Evolutionary conservation across 2,888 invertebrate species (phyloP).

Genomic region (Pyralis farinalis): DNA sequence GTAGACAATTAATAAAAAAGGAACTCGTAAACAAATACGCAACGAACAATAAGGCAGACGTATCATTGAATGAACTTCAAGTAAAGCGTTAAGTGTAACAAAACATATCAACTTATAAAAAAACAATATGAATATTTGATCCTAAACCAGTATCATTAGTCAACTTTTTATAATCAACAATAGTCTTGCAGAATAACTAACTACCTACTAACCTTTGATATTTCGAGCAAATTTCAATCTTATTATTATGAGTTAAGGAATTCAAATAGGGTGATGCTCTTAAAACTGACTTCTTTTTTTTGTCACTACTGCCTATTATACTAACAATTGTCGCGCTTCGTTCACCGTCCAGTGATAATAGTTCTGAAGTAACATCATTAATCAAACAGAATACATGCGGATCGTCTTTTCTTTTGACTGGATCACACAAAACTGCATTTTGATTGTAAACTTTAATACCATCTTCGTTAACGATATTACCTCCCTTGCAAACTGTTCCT

Average conservation of each 20-base stretch:
- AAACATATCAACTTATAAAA: slow-evolving; percentile 59
- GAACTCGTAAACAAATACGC: slow-evolving; percentile 28
- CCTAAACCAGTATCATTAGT: slow-evolving; percentile 78
- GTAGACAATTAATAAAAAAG: slow-evolving; percentile 10
- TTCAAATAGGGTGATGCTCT: background rate
- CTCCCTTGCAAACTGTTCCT: slow-evolving; percentile 26
- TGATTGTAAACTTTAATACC: slow-evolving; percentile 63
- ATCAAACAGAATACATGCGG: slow-evolving; percentile 66
- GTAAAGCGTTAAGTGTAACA: slow-evolving; percentile 76
- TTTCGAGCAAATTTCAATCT: slow-evolving; percentile 25
- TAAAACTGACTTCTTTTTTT: slow-evolving; percentile 29
- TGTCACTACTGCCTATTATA: slow-evolving; percentile 51
- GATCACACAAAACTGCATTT: slow-evolving; percentile 62
- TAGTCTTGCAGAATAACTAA: slow-evolving; percentile 9
- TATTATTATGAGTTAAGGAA: slow-evolving; percentile 25
- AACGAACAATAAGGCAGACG: slow-evolving; percentile 42
- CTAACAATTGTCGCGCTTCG: slow-evolving; percentile 60
- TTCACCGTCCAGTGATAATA: slow-evolving; percentile 60
- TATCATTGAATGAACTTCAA: slow-evolving; percentile 69
- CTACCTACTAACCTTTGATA: background rate
- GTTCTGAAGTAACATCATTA: slow-evolving; percentile 69
- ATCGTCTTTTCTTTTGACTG: slow-evolving; percentile 56
- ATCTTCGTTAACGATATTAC: slow-evolving; percentile 46
- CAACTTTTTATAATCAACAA: slow-evolving; percentile 58
- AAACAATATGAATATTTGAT: slow-evolving; percentile 77